These are phyloP conservation scores for Drosophila tanythrix DNA, from an alignment of 2,888 invertebrate species.

Conservation along the genomic window DNA sequence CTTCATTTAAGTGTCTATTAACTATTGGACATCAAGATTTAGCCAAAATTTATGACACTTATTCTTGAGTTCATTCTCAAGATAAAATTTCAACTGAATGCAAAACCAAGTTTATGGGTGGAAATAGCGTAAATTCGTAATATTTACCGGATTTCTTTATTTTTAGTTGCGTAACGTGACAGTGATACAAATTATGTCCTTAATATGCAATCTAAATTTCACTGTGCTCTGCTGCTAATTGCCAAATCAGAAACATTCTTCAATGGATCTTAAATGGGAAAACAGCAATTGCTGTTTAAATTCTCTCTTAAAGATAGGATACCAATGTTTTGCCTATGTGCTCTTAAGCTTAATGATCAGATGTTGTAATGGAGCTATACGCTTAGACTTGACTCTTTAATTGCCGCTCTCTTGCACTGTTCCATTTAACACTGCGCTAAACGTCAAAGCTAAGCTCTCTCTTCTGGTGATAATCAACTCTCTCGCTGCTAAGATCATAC, in stretches of 20 bases:
- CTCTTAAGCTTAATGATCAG: neutral
- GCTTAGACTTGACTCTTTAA: neutral
- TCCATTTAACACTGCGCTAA: neutral
- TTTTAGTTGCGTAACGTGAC: slow-evolving; percentile 8
- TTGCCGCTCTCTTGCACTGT: neutral
- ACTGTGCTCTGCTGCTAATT: neutral
- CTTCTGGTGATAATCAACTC: neutral
- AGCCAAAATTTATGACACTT: slow-evolving; percentile 27
- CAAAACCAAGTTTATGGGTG: slow-evolving; percentile 31
- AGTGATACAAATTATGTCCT: neutral
- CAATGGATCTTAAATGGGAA: neutral
- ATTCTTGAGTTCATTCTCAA: slow-evolving; percentile 11
- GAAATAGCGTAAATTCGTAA: slow-evolving; percentile 35
- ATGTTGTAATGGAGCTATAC: neutral
- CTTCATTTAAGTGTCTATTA: slow-evolving; percentile 13
- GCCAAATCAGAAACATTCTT: neutral
- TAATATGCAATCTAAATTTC: neutral
- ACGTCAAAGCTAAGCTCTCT: neutral
- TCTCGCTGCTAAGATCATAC: neutral
- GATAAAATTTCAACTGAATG: slow-evolving; percentile 24
- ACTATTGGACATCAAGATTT: slow-evolving; percentile 28
- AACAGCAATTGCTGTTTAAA: neutral
- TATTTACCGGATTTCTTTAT: neutral
- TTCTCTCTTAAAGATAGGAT: neutral
- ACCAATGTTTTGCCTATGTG: neutral